Conservation (phyloP, 2,113 vertebrate species). For the Garra rufa region DNA sequence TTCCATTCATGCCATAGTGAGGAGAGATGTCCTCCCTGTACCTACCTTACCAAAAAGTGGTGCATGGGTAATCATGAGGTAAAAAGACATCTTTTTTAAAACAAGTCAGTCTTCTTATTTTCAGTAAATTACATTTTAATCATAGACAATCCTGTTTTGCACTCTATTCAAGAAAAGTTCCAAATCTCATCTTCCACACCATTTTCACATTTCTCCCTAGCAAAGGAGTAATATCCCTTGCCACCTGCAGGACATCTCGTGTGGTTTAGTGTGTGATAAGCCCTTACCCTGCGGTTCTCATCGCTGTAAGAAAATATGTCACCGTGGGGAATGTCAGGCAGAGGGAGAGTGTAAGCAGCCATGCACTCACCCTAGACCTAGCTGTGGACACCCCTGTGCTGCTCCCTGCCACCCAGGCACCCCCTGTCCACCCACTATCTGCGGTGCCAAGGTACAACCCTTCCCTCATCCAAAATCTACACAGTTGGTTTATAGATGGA, state of each 20-base stretch:
- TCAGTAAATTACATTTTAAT: background rate
- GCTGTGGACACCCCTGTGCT: constrained; percentile 91
- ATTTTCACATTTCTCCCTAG: constrained; percentile 65
- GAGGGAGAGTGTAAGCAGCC: constrained; percentile 89
- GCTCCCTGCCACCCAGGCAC: constrained; percentile 87
- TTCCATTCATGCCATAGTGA: constrained; percentile 97
- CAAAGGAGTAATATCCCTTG: constrained; percentile 96
- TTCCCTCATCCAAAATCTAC: background rate
- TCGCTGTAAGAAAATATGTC: constrained; percentile 92
- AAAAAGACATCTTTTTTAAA: constrained; percentile 55
- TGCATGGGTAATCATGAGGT: constrained; percentile 99
- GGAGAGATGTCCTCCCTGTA: constrained; percentile 96
- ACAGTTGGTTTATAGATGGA: background rate
- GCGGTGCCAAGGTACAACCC: constrained; percentile 84
- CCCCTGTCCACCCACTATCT: constrained; percentile 83
- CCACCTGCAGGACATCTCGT: constrained; percentile 96
- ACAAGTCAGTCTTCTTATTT: background rate
- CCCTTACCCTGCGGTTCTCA: constrained; percentile 88
- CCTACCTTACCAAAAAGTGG: constrained; percentile 96
- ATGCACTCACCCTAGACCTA: constrained; percentile 80
- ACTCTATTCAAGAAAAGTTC: background rate
- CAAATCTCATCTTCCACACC: background rate
- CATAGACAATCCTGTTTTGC: background rate
- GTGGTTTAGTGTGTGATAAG: constrained; percentile 89
- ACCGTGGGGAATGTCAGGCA: constrained; percentile 88